These are phyloP conservation scores for Aquatica leii DNA, from an alignment of 2,888 invertebrate genomes.

Conservation along the genomic window DNA sequence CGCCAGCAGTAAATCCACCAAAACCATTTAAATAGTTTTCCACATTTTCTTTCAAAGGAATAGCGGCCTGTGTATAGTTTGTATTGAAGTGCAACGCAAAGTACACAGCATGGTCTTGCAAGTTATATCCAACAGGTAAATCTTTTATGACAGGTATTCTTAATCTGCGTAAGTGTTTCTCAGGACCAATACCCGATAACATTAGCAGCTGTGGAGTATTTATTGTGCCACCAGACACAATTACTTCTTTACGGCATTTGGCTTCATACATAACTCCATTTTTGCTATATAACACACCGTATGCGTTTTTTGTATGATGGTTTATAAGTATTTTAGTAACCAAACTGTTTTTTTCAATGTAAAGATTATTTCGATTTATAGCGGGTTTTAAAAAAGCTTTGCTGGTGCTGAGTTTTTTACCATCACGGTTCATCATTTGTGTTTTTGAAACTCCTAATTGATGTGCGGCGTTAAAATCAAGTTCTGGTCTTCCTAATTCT, in stretches of 20 bases:
- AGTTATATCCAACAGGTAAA: conserved; percentile 77
- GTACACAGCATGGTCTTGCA: too few species aligned
- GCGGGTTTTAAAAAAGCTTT: neutral
- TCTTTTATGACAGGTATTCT: conserved; percentile 70
- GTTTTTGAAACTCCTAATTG: conserved; percentile 70
- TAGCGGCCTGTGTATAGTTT: too few species aligned
- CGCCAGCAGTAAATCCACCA: too few species aligned
- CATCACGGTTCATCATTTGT: conserved; percentile 68
- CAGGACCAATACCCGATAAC: conserved; percentile 83
- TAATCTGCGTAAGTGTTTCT: conserved; percentile 65
- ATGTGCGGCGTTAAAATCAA: conserved; percentile 70
- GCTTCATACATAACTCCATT: too few species aligned
- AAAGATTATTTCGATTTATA: neutral
- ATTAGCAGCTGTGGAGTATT: conserved; percentile 84
- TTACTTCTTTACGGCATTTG: conserved; percentile 76
- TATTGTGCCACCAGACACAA: conserved; percentile 79
- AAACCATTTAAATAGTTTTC: too few species aligned
- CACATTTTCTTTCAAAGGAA: too few species aligned
- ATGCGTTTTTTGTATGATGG: conserved; percentile 63
- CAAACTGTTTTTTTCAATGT: too few species aligned
- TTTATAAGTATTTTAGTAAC: too few species aligned
- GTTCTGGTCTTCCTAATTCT: conserved; percentile 71
- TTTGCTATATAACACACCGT: conserved; percentile 23
- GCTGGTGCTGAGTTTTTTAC: conserved; percentile 63
- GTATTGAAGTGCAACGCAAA: too few species aligned